Evolutionary conservation across 2,888 invertebrate species (phyloP).

Genomic region (Argyresthia goedartella): DNA sequence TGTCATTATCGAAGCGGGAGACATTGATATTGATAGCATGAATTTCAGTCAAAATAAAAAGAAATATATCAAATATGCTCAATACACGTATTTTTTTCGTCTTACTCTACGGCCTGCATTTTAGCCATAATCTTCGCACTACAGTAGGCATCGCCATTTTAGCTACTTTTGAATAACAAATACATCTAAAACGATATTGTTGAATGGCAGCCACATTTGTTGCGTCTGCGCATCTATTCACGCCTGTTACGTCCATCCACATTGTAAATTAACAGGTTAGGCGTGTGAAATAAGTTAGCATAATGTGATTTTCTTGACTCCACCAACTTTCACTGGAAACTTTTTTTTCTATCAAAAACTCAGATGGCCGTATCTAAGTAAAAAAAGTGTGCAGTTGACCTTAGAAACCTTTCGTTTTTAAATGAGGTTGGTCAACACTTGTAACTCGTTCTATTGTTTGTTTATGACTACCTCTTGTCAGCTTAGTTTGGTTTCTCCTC

Average conservation of each 20-base stretch:
- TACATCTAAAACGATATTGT: not conserved
- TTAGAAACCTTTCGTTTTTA: not conserved
- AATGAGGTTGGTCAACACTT: not conserved
- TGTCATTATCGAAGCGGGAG: too few species aligned
- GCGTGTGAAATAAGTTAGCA: constrained; percentile 38
- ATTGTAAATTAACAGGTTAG: constrained; percentile 36
- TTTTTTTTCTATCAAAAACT: constrained; percentile 23
- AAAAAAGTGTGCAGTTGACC: not conserved
- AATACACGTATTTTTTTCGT: too few species aligned
- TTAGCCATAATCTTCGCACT: too few species aligned
- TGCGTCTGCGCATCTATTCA: too few species aligned
- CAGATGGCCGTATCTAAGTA: too few species aligned
- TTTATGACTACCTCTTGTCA: not conserved
- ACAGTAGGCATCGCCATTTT: too few species aligned
- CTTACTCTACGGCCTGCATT: too few species aligned
- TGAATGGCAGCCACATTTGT: not conserved
- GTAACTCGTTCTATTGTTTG: not conserved
- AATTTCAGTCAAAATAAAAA: too few species aligned
- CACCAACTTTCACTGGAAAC: constrained; percentile 17
- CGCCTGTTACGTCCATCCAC: constrained; percentile 3
- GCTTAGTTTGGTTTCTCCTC: too few species aligned
- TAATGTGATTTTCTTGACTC: constrained; percentile 48
- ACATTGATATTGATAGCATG: too few species aligned
- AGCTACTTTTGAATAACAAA: too few species aligned
- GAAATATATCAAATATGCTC: too few species aligned